Evolutionary conservation across 2,113 vertebrate genomes (phyloP).

Genomic region (Cnemophilus loriae): DNA sequence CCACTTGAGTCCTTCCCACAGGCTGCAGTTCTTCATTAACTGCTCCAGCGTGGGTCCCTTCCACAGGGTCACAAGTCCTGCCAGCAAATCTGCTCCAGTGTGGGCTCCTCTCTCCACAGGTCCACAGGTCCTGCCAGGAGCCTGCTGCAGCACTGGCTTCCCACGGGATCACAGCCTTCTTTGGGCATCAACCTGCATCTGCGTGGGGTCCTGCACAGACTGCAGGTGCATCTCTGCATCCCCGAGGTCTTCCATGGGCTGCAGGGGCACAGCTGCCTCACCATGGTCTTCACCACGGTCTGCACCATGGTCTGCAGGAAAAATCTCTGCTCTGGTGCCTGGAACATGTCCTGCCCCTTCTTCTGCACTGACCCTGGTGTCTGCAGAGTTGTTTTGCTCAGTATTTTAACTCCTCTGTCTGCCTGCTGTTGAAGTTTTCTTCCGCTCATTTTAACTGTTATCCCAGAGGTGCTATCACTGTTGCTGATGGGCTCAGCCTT

Average conservation of each 20-base stretch:
- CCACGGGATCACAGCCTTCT: not conserved
- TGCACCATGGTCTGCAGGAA: not conserved
- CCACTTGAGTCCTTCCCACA: not conserved
- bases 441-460: not conserved
- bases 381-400: not conserved
- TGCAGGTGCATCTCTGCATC: not conserved
- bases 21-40: not conserved
- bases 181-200: not conserved
- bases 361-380: not conserved
- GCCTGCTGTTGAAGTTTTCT: not conserved
- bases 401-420: not conserved
- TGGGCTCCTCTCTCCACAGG: not conserved
- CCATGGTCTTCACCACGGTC: not conserved
- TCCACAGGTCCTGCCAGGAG: not conserved
- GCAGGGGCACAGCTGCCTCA: not conserved
- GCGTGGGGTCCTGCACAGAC: accelerated
- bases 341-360: accelerated
- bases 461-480: not conserved
- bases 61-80: not conserved
- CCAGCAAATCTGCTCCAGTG: not conserved
- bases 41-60: not conserved
- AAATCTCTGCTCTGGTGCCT: not conserved
- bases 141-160: not conserved
- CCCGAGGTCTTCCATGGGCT: accelerated
- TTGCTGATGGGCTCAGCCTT: not conserved